Percentiles rank a stretch among this genome's conserved stretches.
phyloP scores from a whole-genome alignment of 2,797 vertebrate species.

The Crenuchus spilurus region DNA sequence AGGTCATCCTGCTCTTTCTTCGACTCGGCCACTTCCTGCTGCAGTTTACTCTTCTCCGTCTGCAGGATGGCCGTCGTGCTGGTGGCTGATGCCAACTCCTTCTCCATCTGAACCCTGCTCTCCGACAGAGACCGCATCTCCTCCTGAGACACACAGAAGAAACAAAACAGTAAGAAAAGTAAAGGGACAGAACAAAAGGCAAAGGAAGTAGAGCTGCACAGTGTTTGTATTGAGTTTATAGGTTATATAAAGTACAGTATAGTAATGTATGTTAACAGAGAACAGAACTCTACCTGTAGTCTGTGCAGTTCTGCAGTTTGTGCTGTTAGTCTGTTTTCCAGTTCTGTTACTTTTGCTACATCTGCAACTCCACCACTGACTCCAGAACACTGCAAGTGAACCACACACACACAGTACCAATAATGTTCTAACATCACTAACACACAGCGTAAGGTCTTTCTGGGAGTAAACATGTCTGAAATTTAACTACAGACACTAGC shows the following conservation, averaged over 20 bases:
- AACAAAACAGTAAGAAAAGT: too few species aligned
- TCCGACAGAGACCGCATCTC: conserved; percentile 77
- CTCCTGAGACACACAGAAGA: conserved; percentile 71
- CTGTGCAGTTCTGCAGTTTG: conserved; percentile 80
- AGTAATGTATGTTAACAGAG: too few species aligned
- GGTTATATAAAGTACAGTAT: too few species aligned
- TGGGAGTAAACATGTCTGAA: too few species aligned
- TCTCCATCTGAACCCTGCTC: conserved; percentile 78
- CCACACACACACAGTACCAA: conserved; percentile 11
- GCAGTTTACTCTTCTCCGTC: conserved; percentile 86
- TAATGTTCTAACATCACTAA: too few species aligned
- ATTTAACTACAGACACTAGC: too few species aligned
- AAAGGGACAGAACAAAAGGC: too few species aligned
- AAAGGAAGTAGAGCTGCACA: too few species aligned
- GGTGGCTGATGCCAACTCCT: conserved; percentile 86
- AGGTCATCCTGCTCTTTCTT: conserved; percentile 98
- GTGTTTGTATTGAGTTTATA: too few species aligned
- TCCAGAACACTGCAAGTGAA: conserved; percentile 55
- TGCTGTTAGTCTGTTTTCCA: conserved; percentile 78
- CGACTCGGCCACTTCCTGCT: conserved; percentile 88
- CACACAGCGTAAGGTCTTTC: too few species aligned
- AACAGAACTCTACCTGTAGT: conserved; percentile 78
- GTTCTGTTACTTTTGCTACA: conserved; percentile 67
- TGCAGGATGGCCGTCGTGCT: conserved; percentile 90
- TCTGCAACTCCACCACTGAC: conserved; percentile 55